Conservation (phyloP, 2,888 invertebrate genomes). For the Temnothorax unifasciatus region DNA sequence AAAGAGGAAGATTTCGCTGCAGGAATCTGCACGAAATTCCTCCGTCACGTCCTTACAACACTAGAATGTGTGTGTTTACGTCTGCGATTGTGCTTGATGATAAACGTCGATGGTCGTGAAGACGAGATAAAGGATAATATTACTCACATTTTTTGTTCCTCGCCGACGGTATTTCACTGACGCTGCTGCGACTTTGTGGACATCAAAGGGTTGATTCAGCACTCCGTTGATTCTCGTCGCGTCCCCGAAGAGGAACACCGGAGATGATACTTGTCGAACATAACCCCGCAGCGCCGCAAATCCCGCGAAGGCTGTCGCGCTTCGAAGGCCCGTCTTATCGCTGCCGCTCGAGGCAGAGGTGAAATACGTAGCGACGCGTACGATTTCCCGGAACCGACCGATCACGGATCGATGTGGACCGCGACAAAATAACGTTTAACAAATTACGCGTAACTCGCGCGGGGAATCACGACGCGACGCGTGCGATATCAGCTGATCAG, state of each 20-base stretch:
- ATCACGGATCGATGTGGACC: background rate
- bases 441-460: background rate
- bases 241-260: background rate
- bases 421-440: background rate
- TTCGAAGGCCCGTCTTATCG: background rate
- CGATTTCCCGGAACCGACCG: background rate
- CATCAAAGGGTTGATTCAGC: background rate
- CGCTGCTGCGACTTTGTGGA: background rate
- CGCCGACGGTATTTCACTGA: background rate
- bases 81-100: background rate
- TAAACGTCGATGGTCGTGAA: background rate
- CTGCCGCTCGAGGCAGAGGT: too few species aligned
- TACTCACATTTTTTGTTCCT: conserved; percentile 35
- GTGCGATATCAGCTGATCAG: too few species aligned
- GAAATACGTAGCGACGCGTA: too few species aligned
- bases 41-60: background rate
- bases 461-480: too few species aligned
- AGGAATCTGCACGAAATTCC: background rate
- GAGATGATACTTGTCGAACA: background rate
- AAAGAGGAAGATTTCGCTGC: background rate
- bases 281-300: background rate
- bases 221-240: background rate
- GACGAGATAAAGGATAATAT: background rate
- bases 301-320: background rate
- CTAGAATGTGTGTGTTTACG: background rate